Percentiles rank a stretch among this genome's conserved stretches.
phyloP scores from a whole-genome alignment of 2,797 vertebrate species.

The Melanotaenia boesemani region DNA sequence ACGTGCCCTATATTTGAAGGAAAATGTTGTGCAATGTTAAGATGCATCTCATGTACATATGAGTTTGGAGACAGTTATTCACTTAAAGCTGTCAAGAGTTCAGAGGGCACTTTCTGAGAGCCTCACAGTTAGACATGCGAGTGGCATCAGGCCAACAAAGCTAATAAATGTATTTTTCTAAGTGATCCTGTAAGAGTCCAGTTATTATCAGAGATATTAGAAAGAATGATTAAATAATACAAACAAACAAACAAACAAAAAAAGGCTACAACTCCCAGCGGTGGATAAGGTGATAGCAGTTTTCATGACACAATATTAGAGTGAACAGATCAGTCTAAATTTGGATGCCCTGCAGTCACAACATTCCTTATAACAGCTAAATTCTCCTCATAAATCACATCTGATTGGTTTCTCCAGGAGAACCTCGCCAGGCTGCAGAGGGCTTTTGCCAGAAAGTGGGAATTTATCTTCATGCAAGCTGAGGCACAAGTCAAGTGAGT shows the following conservation, averaged over 20 bases:
- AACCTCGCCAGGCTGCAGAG: slow-evolving; percentile 95
- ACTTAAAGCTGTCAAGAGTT: not conserved
- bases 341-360: slow-evolving; percentile 37
- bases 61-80: not conserved
- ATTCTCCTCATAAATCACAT: not conserved
- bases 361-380: slow-evolving; percentile 18
- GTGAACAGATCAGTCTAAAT: not conserved
- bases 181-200: not conserved
- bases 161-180: not conserved
- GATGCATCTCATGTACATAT: not conserved
- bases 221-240: not conserved
- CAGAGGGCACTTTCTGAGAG: not conserved
- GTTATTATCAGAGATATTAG: not conserved
- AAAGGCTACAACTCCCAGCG: not conserved
- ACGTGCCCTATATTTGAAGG: not conserved
- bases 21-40: not conserved
- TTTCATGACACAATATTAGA: not conserved
- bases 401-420: slow-evolving; percentile 85
- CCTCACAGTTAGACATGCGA: not conserved
- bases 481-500: slow-evolving; percentile 99
- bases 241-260: not conserved
- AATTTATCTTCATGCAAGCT: slow-evolving; percentile 99
- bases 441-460: slow-evolving; percentile 97
- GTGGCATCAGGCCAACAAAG: not conserved
- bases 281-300: not conserved